Conservation (phyloP, 2,888 invertebrate species). For the Pyrgus malvae region DNA sequence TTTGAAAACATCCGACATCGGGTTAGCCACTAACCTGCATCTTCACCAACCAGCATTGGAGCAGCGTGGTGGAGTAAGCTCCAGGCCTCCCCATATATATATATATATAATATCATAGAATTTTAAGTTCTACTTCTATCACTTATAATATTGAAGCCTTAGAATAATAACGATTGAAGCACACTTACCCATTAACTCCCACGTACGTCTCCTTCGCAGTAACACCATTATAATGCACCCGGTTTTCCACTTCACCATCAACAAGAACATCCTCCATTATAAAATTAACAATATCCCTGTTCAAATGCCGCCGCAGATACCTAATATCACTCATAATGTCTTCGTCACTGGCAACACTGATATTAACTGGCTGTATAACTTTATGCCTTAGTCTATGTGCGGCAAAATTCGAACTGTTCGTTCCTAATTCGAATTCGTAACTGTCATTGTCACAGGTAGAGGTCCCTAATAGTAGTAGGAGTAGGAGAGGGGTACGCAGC, state of each 20-base stretch:
- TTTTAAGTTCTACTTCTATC: no score
- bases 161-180: no score
- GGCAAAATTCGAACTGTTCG: constrained; percentile 37
- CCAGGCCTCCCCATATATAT: no score
- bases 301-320: constrained; percentile 66
- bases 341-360: constrained; percentile 40
- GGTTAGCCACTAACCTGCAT: no score
- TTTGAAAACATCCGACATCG: no score
- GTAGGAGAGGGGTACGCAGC: constrained; percentile 60
- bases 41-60: no score
- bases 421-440: constrained; percentile 34
- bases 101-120: no score
- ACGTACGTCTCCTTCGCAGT: constrained; percentile 86
- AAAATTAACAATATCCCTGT: constrained; percentile 80
- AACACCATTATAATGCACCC: constrained; percentile 84
- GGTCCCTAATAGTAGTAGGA: constrained; percentile 63
- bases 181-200: constrained; percentile 78
- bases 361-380: constrained; percentile 40
- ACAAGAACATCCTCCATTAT: constrained; percentile 83
- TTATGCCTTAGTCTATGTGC: constrained; percentile 42
- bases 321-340: constrained; percentile 61
- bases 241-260: constrained; percentile 87
- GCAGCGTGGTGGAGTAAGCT: no score
- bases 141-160: no score
- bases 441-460: constrained; percentile 63